Evolutionary conservation across 2,797 vertebrate genomes (phyloP).

Genomic region (Loriculus beryllinus): DNA sequence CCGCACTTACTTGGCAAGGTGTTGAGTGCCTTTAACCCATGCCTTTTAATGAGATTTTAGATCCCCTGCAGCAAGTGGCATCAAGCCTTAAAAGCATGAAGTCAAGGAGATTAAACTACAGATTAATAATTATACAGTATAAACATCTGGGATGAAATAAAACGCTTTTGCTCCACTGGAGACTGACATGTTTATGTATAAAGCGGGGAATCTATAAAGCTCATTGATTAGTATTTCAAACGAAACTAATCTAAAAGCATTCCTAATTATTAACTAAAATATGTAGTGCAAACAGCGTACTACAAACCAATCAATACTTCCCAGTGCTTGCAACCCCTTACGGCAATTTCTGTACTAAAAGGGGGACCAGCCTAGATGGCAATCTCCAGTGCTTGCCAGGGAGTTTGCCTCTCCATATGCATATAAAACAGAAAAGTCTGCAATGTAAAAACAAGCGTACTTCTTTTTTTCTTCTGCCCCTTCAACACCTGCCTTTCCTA

Average conservation of each 20-base stretch:
- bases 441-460: background rate
- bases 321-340: background rate
- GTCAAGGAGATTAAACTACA: constrained; percentile 20
- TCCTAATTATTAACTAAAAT: constrained; percentile 48
- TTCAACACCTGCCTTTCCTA: background rate
- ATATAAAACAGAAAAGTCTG: background rate
- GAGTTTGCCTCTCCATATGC: background rate
- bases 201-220: background rate
- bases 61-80: background rate
- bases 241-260: background rate
- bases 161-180: background rate
- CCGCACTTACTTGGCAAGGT: background rate
- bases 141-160: constrained; percentile 13
- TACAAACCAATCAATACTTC: constrained; percentile 5
- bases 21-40: background rate
- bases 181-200: background rate
- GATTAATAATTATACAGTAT: constrained; percentile 25
- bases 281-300: background rate
- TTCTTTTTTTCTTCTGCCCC: constrained; percentile 8
- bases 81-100: background rate
- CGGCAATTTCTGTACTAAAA: constrained; percentile 26
- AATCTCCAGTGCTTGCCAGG: background rate
- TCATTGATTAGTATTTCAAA: constrained; percentile 38
- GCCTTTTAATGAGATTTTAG: constrained; percentile 12
- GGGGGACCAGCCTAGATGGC: background rate